Conservation (phyloP, 2,888 invertebrate genomes). For the Allolobophora icterica region DNA sequence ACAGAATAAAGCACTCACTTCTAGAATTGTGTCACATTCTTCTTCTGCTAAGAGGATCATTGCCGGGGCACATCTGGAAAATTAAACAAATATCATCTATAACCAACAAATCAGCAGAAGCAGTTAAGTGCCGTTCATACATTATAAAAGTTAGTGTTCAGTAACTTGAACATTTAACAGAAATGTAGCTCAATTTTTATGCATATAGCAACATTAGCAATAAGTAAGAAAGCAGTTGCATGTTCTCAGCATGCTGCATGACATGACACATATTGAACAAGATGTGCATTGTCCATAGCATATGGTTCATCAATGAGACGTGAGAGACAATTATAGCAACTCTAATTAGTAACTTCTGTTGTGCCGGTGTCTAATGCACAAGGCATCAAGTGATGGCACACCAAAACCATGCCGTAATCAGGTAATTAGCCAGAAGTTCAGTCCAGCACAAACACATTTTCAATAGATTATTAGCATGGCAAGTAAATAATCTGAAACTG, state of each 20-base stretch:
- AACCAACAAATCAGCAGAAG: too few species aligned
- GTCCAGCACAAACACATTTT: too few species aligned
- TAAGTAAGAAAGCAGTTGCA: background rate
- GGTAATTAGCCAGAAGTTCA: too few species aligned
- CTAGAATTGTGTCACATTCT: conserved; percentile 88
- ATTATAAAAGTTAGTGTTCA: background rate
- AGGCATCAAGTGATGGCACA: too few species aligned
- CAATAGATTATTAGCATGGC: too few species aligned
- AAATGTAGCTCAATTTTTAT: background rate
- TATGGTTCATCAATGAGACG: too few species aligned
- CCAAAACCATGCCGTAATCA: too few species aligned
- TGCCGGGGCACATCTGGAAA: conserved; percentile 83
- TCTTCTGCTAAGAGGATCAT: conserved; percentile 94
- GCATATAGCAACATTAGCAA: background rate
- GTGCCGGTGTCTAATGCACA: too few species aligned
- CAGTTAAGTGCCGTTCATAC: background rate
- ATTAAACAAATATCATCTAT: background rate
- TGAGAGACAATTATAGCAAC: too few species aligned
- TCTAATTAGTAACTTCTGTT: too few species aligned
- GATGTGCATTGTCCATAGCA: background rate
- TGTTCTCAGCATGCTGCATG: background rate
- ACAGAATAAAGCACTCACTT: conserved; percentile 67
- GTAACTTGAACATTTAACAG: background rate
- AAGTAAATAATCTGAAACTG: too few species aligned
- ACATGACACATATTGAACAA: background rate